These are phyloP conservation scores for Megaceryle maxima DNA, from an alignment of 2,113 vertebrate genomes.

Conservation along the genomic window DNA sequence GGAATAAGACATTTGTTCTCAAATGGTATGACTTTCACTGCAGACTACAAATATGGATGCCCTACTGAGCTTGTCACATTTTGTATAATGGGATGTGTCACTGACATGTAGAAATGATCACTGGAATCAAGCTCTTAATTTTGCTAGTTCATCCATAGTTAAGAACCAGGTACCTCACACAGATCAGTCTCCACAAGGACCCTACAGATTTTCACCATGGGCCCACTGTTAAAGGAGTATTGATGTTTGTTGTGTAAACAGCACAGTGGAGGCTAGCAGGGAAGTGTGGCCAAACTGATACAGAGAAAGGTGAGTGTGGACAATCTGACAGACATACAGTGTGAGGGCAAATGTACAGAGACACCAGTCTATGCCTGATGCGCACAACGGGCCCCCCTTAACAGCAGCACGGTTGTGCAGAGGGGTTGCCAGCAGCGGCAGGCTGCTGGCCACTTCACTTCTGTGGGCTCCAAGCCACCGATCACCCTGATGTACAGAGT, in stretches of 20 bases:
- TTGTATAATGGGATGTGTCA: not conserved
- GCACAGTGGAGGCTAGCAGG: not conserved
- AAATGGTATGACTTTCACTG: not conserved
- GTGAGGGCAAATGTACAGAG: not conserved
- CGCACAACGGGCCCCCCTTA: no score
- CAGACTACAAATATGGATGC: not conserved
- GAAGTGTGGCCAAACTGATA: not conserved
- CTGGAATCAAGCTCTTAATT: not conserved
- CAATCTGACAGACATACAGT: not conserved
- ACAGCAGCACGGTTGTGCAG: not conserved
- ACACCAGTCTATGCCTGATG: no score
- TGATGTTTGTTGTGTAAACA: not conserved
- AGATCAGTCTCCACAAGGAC: not conserved
- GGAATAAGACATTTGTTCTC: not conserved
- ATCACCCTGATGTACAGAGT: not conserved
- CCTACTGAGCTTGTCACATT: not conserved
- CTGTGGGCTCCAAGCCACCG: not conserved
- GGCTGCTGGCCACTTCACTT: not conserved
- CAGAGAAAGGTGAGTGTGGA: not conserved
- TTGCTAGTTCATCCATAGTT: not conserved
- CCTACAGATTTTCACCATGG: not conserved
- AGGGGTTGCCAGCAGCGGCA: not conserved
- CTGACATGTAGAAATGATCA: not conserved
- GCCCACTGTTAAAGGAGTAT: not conserved
- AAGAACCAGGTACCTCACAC: not conserved